These are phyloP conservation scores for Eledone cirrhosa DNA, from an alignment of 2,888 invertebrate genomes.

Conservation along the genomic window DNA sequence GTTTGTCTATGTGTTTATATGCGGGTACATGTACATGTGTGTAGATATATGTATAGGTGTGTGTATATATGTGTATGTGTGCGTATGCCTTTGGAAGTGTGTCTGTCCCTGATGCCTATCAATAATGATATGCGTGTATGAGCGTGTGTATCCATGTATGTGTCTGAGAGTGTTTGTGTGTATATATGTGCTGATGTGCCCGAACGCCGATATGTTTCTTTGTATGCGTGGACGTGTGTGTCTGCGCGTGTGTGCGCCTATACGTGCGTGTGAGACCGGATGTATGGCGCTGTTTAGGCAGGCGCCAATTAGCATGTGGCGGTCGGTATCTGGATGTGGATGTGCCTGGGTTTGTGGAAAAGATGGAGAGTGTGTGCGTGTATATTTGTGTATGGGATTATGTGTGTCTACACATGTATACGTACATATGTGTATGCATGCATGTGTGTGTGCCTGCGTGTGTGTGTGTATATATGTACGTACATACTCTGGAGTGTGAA, in stretches of 20 bases:
- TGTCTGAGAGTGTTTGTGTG: neutral
- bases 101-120: too few relatives aligned
- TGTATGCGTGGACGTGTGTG: neutral
- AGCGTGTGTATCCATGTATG: neutral
- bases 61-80: neutral
- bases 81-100: too few relatives aligned
- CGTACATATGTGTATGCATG: too few relatives aligned
- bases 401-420: too few relatives aligned
- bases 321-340: too few relatives aligned
- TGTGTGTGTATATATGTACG: too few relatives aligned
- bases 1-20: too few relatives aligned
- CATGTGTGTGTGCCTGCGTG: too few relatives aligned
- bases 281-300: too few relatives aligned
- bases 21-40: neutral
- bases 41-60: neutral
- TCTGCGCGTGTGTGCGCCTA: neutral
- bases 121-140: neutral
- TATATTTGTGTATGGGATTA: too few relatives aligned
- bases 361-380: neutral
- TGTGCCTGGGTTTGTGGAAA: neutral
- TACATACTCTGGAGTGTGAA: too few relatives aligned
- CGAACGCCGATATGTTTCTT: too few relatives aligned
- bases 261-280: neutral
- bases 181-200: neutral
- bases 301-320: neutral